phyloP scores from a whole-genome alignment of 1,140 invertebrate species.

The Drosophila pruinosa region DNA sequence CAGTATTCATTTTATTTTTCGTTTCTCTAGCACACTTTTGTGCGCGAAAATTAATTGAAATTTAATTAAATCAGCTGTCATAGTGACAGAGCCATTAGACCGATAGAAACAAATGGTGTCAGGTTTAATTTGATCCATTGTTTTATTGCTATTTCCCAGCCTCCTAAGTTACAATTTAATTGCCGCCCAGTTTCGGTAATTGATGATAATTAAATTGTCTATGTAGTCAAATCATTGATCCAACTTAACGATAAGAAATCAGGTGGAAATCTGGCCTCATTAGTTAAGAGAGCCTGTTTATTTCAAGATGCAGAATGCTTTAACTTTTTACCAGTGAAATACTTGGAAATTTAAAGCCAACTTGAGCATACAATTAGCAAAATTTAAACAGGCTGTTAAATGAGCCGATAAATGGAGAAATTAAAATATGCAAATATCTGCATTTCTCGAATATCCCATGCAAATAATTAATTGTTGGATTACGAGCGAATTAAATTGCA shows the following conservation, averaged over 20 bases:
- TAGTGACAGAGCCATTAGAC: too few relatives aligned
- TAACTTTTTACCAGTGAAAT: not conserved
- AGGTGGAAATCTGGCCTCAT: not conserved
- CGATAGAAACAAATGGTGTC: too few relatives aligned
- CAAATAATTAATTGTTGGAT: constrained; percentile 67
- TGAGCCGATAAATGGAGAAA: not conserved
- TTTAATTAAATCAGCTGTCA: too few relatives aligned
- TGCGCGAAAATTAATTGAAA: too few relatives aligned
- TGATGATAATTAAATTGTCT: not conserved
- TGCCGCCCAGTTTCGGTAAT: not conserved
- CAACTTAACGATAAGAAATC: not conserved
- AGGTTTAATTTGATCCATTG: not conserved
- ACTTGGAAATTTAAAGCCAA: not conserved
- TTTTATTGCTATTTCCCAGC: not conserved
- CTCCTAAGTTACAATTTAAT: too few relatives aligned
- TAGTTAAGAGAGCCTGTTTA: too few relatives aligned
- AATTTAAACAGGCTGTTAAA: constrained; percentile 1
- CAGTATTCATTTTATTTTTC: too few relatives aligned
- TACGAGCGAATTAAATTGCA: constrained; percentile 64
- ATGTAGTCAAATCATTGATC: not conserved
- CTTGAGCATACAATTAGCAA: not conserved
- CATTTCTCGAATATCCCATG: not conserved
- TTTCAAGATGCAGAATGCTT: not conserved
- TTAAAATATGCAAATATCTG: constrained; percentile 19
- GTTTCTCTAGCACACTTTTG: too few relatives aligned